Conservation (phyloP, 1,140 invertebrate genomes). For the Oppia nitens region DNA sequence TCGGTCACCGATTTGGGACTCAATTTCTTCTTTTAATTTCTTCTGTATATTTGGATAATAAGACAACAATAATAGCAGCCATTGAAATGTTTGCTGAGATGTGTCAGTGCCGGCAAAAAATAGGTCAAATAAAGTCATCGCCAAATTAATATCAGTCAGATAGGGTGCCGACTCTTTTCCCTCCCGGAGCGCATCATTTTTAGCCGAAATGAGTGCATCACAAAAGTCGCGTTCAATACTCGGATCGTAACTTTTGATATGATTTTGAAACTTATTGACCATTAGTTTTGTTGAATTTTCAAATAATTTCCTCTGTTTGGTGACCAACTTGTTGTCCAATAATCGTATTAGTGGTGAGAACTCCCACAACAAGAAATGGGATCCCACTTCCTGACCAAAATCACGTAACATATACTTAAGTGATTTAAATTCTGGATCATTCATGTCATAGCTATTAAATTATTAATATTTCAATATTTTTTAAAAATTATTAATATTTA, state of each 20-base stretch:
- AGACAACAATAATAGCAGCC: constrained; percentile 24
- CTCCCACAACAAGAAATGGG: background rate
- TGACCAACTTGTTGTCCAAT: too few relatives aligned
- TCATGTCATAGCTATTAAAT: background rate
- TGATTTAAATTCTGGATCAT: background rate
- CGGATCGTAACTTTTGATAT: background rate
- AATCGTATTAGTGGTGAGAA: background rate
- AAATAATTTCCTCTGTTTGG: too few relatives aligned
- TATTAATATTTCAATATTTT: background rate
- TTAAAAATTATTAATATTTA: too few relatives aligned
- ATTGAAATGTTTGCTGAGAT: constrained; percentile 23
- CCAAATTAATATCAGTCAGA: constrained; percentile 12
- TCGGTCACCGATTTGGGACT: constrained; percentile 18
- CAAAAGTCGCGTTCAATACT: constrained; percentile 48
- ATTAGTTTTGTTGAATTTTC: too few relatives aligned
- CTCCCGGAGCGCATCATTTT: constrained; percentile 28
- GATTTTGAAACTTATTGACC: too few relatives aligned
- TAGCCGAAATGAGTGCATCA: constrained; percentile 59
- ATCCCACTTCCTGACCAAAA: background rate
- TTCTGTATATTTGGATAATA: constrained; percentile 27
- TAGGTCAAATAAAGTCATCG: constrained; percentile 17
- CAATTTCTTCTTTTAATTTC: constrained; percentile 24
- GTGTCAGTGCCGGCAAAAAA: constrained; percentile 26
- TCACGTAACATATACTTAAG: background rate
- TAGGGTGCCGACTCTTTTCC: constrained; percentile 1